phyloP scores from a whole-genome alignment of 2,797 vertebrate genomes.

The Pseudocheirus occidentalis region DNA sequence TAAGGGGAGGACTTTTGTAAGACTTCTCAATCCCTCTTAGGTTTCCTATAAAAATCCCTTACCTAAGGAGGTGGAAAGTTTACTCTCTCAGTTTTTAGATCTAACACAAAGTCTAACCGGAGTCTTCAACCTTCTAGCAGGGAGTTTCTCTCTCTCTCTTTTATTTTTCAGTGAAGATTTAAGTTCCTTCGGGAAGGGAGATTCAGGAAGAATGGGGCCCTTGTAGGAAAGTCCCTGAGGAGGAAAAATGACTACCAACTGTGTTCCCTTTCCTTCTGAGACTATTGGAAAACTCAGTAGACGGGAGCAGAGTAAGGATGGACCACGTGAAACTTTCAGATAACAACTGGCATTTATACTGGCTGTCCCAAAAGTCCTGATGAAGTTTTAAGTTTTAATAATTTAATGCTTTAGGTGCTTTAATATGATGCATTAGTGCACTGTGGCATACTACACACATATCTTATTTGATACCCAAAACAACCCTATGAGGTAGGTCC shows the following conservation, averaged over 20 bases:
- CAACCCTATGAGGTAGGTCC: not conserved
- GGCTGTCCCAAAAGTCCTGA: not conserved
- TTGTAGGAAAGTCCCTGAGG: not conserved
- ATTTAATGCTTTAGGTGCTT: not conserved
- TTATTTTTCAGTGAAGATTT: not conserved
- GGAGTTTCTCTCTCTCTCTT: not conserved
- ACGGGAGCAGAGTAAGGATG: not conserved
- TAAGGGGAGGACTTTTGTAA: not conserved
- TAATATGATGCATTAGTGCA: not conserved
- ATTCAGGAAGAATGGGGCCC: not conserved
- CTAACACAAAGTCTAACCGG: not conserved
- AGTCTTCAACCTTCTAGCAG: not conserved
- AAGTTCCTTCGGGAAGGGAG: not conserved
- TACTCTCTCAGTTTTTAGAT: not conserved
- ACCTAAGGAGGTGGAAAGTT: not conserved
- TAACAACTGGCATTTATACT: not conserved
- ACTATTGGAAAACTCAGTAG: not conserved
- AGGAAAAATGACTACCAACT: not conserved
- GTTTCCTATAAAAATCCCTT: constrained; percentile 33
- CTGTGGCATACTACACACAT: not conserved
- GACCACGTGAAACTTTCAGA: not conserved
- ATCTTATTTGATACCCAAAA: not conserved
- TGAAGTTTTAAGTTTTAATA: not conserved
- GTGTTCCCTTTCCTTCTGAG: not conserved
- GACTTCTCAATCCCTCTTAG: not conserved